Conservation (phyloP, 1,140 invertebrate species). For the Lepidurus apus region DNA sequence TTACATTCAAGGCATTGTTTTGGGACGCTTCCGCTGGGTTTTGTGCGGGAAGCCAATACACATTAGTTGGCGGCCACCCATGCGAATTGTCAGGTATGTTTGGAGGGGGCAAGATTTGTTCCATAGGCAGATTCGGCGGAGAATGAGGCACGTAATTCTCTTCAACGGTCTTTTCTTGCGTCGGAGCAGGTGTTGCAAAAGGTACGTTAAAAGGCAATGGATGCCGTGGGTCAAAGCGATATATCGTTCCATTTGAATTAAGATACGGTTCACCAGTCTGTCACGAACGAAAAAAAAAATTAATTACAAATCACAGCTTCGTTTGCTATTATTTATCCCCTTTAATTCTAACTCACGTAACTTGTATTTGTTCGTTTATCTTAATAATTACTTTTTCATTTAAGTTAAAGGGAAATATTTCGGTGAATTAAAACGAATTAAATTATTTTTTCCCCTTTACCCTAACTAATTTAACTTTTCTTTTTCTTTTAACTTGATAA, state of each 20-base stretch:
- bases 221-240: slow-evolving; percentile 61
- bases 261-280: slow-evolving; percentile 58
- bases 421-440: too few relatives aligned
- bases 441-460: too few relatives aligned
- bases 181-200: background rate
- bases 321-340: background rate
- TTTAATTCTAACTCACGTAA: background rate
- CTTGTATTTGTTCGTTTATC: too few relatives aligned
- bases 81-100: background rate
- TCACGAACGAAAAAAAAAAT: background rate
- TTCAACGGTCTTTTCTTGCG: background rate
- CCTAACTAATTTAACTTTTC: too few relatives aligned
- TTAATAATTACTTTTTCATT: too few relatives aligned
- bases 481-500: too few relatives aligned
- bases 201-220: slow-evolving; percentile 31
- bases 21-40: background rate
- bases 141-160: background rate
- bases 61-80: background rate
- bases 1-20: background rate
- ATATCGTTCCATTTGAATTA: slow-evolving; percentile 62
- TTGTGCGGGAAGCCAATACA: background rate
- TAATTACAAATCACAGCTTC: slow-evolving; percentile 27
- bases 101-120: slow-evolving; percentile 13
- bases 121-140: background rate
- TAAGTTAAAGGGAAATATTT: too few relatives aligned